Conservation (phyloP, 2,113 vertebrate species). For the Forbesichthys papilliferus region DNA sequence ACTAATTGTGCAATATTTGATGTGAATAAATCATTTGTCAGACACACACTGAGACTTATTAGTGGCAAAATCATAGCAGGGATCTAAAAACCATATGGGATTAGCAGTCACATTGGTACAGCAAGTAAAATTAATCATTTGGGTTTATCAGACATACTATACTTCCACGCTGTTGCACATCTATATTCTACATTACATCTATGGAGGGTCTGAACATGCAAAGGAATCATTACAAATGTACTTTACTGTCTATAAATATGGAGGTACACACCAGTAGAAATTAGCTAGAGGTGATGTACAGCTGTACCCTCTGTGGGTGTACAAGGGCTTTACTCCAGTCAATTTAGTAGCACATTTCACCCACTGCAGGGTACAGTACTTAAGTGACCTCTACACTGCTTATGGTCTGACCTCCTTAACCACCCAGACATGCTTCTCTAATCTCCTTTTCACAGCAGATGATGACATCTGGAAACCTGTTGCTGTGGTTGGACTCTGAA, state of each 20-base stretch:
- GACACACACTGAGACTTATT: constrained; percentile 35
- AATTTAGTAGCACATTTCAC: constrained; percentile 2
- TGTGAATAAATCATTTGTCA: constrained; percentile 44
- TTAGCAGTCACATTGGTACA: constrained; percentile 26
- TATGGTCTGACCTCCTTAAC: constrained; percentile 15
- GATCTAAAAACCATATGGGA: constrained; percentile 30
- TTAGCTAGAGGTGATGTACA: too few relatives aligned
- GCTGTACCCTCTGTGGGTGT: too few relatives aligned
- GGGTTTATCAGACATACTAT: background rate
- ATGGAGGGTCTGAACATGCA: background rate
- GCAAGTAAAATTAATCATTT: constrained; percentile 17
- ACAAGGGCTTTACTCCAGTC: too few relatives aligned
- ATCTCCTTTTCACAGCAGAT: constrained; percentile 13
- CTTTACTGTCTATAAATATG: too few relatives aligned
- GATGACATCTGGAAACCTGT: constrained; percentile 21
- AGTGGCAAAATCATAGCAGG: constrained; percentile 34
- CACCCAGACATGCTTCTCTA: background rate
- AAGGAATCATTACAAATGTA: too few relatives aligned
- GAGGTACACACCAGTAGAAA: too few relatives aligned
- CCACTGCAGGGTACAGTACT: background rate
- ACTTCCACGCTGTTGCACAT: too few relatives aligned
- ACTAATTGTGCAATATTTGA: constrained; percentile 57
- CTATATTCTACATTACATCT: too few relatives aligned
- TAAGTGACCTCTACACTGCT: background rate
- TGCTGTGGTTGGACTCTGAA: constrained; percentile 15